A percentile compares a stretch with the other conserved stretches of the same genome.
Evolutionary conservation across 2,888 invertebrate species (phyloP).

Genomic region (Calliopum simillimum): DNA sequence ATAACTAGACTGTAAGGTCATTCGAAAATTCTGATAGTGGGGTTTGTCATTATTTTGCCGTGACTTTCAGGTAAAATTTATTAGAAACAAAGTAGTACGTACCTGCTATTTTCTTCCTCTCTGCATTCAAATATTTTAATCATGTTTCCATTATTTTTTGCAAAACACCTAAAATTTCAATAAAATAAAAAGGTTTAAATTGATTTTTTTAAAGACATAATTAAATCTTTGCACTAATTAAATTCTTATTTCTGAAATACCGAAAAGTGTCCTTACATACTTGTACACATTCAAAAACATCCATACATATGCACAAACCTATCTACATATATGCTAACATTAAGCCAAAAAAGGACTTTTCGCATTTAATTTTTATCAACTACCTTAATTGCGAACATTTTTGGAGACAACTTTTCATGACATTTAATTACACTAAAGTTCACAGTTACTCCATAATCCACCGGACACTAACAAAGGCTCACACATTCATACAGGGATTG

Average conservation of each 20-base stretch:
- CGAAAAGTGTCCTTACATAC: constrained; percentile 20
- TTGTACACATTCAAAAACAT: neutral
- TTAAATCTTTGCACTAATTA: constrained; percentile 66
- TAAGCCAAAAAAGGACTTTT: constrained; percentile 37
- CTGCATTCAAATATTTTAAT: no score
- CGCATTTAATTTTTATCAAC: constrained; percentile 53
- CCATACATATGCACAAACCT: neutral
- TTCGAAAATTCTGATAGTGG: no score
- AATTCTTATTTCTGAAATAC: constrained; percentile 50
- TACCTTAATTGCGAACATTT: constrained; percentile 62
- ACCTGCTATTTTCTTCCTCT: no score
- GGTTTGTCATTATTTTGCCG: no score
- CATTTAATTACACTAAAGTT: constrained; percentile 53
- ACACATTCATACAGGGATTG: neutral
- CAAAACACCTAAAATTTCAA: no score
- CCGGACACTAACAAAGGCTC: constrained; percentile 36
- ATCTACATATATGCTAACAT: neutral
- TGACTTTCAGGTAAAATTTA: no score
- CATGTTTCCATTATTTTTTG: no score
- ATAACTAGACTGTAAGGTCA: no score
- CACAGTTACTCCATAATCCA: constrained; percentile 48
- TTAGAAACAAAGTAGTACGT: no score
- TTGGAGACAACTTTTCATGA: constrained; percentile 41
- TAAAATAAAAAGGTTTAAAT: constrained; percentile 47
- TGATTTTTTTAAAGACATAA: constrained; percentile 55